These are phyloP conservation scores for Arctocebus calabarensis DNA, from an alignment of 2,797 vertebrate species.

Conservation along the genomic window DNA sequence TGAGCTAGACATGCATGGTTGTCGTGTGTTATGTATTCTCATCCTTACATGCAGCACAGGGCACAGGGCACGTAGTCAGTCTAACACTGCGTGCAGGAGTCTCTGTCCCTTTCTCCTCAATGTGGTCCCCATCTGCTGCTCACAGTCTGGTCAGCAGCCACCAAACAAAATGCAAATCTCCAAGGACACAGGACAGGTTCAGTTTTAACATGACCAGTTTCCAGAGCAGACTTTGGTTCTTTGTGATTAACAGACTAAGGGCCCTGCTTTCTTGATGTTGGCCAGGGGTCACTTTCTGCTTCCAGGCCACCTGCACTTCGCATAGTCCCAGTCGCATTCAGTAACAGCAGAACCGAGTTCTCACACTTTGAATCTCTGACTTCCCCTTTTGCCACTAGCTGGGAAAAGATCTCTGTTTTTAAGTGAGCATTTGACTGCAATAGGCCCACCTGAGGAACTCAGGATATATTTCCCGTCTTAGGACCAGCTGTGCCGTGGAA, in stretches of 20 bases:
- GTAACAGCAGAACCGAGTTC: not conserved
- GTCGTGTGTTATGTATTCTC: accelerated
- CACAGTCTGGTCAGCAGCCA: not conserved
- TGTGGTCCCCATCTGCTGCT: accelerated
- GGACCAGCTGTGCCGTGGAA: not conserved
- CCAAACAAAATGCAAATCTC: not conserved
- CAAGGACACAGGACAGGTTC: not conserved
- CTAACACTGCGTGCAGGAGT: accelerated
- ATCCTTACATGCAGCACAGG: not conserved
- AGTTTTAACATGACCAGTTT: accelerated
- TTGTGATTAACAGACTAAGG: not conserved
- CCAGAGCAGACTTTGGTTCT: not conserved
- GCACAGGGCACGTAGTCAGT: accelerated
- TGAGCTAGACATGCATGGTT: not conserved
- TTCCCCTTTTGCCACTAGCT: too few relatives aligned
- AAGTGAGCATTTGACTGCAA: too few relatives aligned
- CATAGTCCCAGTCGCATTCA: not conserved
- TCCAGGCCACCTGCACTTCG: not conserved
- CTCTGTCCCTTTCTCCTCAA: not conserved
- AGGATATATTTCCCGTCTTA: accelerated
- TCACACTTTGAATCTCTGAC: not conserved
- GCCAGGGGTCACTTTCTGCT: not conserved
- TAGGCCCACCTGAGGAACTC: too few relatives aligned
- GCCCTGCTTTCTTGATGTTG: not conserved
- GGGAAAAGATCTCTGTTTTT: not conserved